Base-by-base conservation (phyloP, 2,888 invertebrate species). In the Xanthorhoe spadicearia region DNA sequence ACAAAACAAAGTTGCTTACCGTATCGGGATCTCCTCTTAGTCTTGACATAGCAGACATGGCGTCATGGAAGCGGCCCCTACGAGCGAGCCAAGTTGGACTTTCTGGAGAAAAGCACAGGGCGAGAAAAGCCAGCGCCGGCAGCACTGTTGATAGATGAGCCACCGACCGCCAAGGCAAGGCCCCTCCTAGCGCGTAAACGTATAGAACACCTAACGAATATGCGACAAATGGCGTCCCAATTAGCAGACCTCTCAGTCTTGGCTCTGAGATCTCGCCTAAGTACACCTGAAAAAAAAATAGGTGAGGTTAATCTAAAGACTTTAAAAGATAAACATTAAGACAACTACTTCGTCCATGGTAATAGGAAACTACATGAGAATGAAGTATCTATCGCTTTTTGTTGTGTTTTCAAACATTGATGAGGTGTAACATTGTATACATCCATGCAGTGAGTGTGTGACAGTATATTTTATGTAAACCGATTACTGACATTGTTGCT, bases 241-340 rank as follows among this genome's bases (percentile, higher is more conserved):
- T 95, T 9, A 96, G 90, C 56, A 93, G 68, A 3, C 96, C 96
- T 65, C 97, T 93, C 17, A 96, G 83, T 76, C 95, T 94, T 19
- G 96, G 96, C 74, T 96, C 96, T 1, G 96, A 95, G 69, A 96
- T 95, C 89, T 97, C 97, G 4, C 96, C 96, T 69, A 97, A 93
- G 72, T 96, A 94, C 2, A 97, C 95, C 97, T 96, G 86, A 1
- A 84, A 62, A 0, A 23, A 35, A 38, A 38, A 10, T 38, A 38
- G 32, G 32, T 13, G 13, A 43, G 10, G 38, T 43, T 13, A 43
- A 43, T 43, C 6, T 35, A 8, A 8, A 38, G 10, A 28, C 28
- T n/a, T n/a, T n/a, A n/a, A n/a, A n/a, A n/a, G n/a, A n/a, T n/a
- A n/a, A n/a, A n/a, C n/a, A n/a, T n/a, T n/a, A n/a, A n/a, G n/a